Conservation (phyloP, 2,888 invertebrate genomes). For the Thyatira batis region DNA sequence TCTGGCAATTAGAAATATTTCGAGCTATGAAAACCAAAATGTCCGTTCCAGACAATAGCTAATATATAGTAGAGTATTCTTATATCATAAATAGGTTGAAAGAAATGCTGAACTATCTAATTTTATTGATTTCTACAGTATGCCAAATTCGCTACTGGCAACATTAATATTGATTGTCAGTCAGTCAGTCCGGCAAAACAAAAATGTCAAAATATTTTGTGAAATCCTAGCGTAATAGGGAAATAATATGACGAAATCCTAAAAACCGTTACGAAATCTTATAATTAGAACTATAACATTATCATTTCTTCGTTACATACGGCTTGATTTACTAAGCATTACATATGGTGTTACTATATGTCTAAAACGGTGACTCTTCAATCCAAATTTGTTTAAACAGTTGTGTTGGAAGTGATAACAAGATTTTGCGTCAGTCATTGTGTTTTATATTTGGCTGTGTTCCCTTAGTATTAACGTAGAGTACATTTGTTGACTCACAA, state of each 20-base stretch:
- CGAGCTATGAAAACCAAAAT: no score
- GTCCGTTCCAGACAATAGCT: no score
- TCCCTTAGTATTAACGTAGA: conserved; percentile 52
- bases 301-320: conserved; percentile 9
- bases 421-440: conserved; percentile 73
- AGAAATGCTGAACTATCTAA: no score
- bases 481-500: conserved; percentile 63
- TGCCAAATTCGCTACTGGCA: no score
- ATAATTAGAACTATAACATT: conserved; percentile 35
- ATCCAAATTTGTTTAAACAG: conserved; percentile 49
- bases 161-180: no score
- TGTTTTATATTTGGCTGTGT: conserved; percentile 72
- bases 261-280: conserved; percentile 40
- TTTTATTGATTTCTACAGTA: no score
- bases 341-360: background rate
- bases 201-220: conserved; percentile 21
- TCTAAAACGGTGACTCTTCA: background rate
- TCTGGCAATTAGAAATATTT: no score
- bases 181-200: conserved; percentile 4
- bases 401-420: conserved; percentile 58
- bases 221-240: conserved; percentile 31
- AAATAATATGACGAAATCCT: conserved; percentile 38
- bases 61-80: no score
- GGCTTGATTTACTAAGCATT: conserved; percentile 10
- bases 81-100: no score